These are phyloP conservation scores for Sialia sialis DNA, from an alignment of 2,113 vertebrate genomes.

Conservation along the genomic window DNA sequence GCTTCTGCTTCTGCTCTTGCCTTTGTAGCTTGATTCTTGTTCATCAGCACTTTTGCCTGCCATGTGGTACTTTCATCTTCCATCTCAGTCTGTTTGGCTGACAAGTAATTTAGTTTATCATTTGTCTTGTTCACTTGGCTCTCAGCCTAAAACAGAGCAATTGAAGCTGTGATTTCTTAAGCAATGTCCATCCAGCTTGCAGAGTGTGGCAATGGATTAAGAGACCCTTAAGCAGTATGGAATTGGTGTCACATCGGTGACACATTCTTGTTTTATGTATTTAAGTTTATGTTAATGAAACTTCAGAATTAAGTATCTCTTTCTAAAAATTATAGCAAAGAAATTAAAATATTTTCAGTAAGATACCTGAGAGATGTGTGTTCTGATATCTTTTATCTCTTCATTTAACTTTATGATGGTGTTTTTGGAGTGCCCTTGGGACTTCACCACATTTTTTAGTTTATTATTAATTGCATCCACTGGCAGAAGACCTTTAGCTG, in stretches of 20 bases:
- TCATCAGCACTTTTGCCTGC: slow-evolving; percentile 70
- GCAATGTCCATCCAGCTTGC: background rate
- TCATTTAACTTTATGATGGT: slow-evolving; percentile 52
- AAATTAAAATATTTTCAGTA: background rate
- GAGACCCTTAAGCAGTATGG: background rate
- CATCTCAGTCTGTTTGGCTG: slow-evolving; percentile 47
- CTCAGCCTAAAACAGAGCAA: slow-evolving; percentile 67
- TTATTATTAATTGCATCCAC: slow-evolving; percentile 53
- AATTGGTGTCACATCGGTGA: background rate
- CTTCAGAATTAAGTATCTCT: background rate
- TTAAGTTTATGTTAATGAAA: background rate
- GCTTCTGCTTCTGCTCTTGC: slow-evolving; percentile 60
- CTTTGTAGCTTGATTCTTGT: slow-evolving; percentile 40
- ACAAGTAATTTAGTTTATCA: slow-evolving; percentile 34
- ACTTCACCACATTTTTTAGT: slow-evolving; percentile 64
- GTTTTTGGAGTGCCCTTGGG: slow-evolving; percentile 61
- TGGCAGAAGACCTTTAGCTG: slow-evolving; percentile 58
- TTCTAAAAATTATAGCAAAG: background rate
- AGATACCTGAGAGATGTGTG: slow-evolving; percentile 69
- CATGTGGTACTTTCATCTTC: slow-evolving; percentile 61
- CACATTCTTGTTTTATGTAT: background rate
- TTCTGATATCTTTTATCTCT: slow-evolving; percentile 36
- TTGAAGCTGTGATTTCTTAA: background rate
- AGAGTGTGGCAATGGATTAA: background rate
- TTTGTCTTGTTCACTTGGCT: slow-evolving; percentile 62